These are phyloP conservation scores for Omphaloscelis lunosa DNA, from an alignment of 2,888 invertebrate species.

Conservation along the genomic window DNA sequence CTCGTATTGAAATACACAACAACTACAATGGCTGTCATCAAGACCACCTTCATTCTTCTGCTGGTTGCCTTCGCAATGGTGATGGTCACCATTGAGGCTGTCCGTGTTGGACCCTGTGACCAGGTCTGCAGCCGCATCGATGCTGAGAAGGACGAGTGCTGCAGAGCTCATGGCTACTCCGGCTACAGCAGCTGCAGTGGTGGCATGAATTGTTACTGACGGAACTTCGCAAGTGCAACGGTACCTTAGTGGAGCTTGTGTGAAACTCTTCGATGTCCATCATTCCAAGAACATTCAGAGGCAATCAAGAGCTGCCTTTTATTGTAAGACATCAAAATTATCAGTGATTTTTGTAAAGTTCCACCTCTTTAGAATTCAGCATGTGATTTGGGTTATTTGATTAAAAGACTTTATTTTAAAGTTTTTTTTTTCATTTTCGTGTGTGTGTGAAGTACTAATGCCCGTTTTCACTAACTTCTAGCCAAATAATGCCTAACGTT, in stretches of 20 bases:
- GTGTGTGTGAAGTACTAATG: too few relatives aligned
- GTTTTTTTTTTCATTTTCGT: neutral
- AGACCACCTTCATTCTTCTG: conserved; percentile 36
- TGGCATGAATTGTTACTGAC: conserved; percentile 1
- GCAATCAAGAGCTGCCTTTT: conserved; percentile 4
- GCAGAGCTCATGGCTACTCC: conserved; percentile 28
- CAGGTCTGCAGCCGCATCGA: conserved; percentile 27
- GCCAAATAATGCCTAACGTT: neutral
- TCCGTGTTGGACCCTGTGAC: conserved; percentile 30
- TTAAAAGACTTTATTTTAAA: neutral
- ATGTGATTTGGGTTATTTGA: conserved; percentile 14
- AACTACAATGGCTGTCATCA: conserved; percentile 34
- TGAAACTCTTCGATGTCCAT: conserved; percentile 1
- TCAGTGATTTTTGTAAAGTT: conserved; percentile 3
- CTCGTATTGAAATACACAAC: too few relatives aligned
- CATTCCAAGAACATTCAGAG: neutral
- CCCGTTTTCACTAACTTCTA: neutral
- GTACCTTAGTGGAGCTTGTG: conserved; percentile 19
- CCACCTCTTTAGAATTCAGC: neutral
- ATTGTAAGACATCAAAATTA: neutral
- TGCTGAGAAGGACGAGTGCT: conserved; percentile 34
- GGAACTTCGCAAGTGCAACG: conserved; percentile 17
- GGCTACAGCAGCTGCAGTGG: neutral
- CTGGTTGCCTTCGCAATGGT: conserved; percentile 49
- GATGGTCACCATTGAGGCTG: conserved; percentile 32